A percentile compares a stretch with the other conserved stretches of the same genome.
phyloP scores from a whole-genome alignment of 2,888 invertebrate species.

The Drosophila crucigera region DNA sequence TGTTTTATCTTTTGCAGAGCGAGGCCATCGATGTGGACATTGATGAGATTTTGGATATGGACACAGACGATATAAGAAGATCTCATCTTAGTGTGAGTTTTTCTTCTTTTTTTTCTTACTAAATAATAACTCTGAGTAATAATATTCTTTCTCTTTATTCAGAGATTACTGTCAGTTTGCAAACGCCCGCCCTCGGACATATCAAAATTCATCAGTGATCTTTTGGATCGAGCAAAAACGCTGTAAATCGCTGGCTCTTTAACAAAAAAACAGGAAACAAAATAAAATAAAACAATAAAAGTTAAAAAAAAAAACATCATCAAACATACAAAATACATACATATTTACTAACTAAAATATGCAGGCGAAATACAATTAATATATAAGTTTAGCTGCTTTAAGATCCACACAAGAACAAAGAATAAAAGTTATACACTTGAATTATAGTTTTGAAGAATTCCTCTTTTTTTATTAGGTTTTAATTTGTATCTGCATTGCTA shows the following conservation, averaged over 20 bases:
- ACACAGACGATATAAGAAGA: constrained; percentile 94
- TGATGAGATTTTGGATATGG: constrained; percentile 97
- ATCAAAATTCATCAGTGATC: constrained; percentile 95
- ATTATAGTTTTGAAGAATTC: constrained; percentile 28
- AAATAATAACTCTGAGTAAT: constrained; percentile 4
- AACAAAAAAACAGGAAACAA: constrained; percentile 15
- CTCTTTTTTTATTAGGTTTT: constrained; percentile 16
- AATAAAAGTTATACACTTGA: constrained; percentile 52
- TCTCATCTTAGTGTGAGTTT: constrained; percentile 90
- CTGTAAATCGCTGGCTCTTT: constrained; percentile 85
- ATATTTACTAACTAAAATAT: constrained; percentile 55
- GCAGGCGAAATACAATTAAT: constrained; percentile 68
- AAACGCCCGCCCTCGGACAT: constrained; percentile 95
- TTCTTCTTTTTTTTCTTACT: not conserved
- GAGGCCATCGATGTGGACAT: constrained; percentile 93
- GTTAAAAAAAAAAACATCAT: constrained; percentile 31
- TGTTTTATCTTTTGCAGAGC: constrained; percentile 86
- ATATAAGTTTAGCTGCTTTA: constrained; percentile 77
- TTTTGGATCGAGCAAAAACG: constrained; percentile 95
- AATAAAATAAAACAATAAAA: constrained; percentile 20
- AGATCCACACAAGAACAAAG: constrained; percentile 60
- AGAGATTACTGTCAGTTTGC: constrained; percentile 92
- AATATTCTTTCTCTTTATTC: constrained; percentile 77
- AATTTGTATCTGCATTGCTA: constrained; percentile 37
- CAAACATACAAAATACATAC: constrained; percentile 40